These are phyloP conservation scores for Porites evermanni DNA, from an alignment of 92 coral and sea anemone species.

Conservation along the genomic window DNA sequence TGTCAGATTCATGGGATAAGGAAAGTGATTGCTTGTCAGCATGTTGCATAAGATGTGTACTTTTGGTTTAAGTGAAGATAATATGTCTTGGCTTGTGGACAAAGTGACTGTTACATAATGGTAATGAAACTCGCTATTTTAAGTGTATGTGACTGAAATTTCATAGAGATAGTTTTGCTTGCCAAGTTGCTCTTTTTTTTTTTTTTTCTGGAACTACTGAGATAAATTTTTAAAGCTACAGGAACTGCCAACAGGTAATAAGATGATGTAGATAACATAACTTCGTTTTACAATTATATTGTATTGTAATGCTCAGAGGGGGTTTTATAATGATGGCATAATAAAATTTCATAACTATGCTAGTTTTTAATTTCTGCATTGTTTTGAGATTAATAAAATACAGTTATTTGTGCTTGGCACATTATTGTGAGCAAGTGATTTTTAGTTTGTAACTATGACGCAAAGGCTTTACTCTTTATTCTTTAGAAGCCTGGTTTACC, in stretches of 20 bases:
- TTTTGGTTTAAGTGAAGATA: too few species aligned
- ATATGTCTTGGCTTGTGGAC: too few species aligned
- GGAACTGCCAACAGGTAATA: not conserved
- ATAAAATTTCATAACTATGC: not conserved
- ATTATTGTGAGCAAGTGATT: not conserved
- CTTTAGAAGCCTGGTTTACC: too few species aligned
- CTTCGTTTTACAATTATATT: not conserved
- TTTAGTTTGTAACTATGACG: too few species aligned
- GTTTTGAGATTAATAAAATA: not conserved
- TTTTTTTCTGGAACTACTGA: not conserved
- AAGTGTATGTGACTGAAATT: not conserved
- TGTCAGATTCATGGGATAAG: too few species aligned
- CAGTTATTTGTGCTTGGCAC: not conserved
- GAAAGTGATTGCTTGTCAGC: too few species aligned
- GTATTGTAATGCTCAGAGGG: constrained; percentile 3
- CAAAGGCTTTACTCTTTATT: too few species aligned
- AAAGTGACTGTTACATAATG: too few species aligned
- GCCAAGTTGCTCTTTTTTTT: not conserved
- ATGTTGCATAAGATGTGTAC: too few species aligned
- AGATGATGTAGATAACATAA: not conserved
- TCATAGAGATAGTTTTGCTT: not conserved
- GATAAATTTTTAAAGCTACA: not conserved
- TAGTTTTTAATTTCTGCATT: not conserved
- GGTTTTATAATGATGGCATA: not conserved
- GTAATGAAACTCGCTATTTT: not conserved